These are phyloP conservation scores for Kuschelorhynchus macadamiae DNA, from an alignment of 2,888 invertebrate genomes.

Conservation along the genomic window DNA sequence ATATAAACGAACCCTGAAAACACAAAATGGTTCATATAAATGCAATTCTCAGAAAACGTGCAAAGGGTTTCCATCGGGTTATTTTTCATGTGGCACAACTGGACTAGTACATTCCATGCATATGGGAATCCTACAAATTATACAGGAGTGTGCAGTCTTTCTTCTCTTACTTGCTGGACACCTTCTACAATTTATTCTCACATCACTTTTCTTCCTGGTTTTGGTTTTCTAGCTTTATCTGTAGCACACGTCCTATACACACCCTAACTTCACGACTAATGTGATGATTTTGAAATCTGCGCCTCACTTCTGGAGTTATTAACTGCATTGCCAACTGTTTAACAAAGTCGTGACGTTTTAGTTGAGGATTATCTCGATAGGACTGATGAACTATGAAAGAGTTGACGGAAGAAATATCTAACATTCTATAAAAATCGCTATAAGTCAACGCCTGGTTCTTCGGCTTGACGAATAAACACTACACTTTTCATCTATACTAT, in stretches of 20 bases:
- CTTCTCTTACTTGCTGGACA: conserved; percentile 4
- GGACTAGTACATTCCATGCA: conserved; percentile 4
- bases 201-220: neutral
- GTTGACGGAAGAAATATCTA: conserved; percentile 23
- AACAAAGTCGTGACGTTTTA: neutral
- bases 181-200: neutral
- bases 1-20: too few relatives aligned
- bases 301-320: neutral
- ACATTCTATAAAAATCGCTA: conserved; percentile 19
- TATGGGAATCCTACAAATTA: conserved; percentile 1
- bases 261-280: neutral
- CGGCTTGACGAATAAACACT: conserved; percentile 21
- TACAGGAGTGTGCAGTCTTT: conserved; percentile 8
- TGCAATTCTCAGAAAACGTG: too few relatives aligned
- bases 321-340: conserved; percentile 3
- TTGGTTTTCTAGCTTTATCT: neutral
- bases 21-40: too few relatives aligned
- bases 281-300: neutral
- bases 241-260: conserved; percentile 3
- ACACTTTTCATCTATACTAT: conserved; percentile 30
- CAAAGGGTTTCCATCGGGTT: too few relatives aligned
- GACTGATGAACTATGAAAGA: conserved; percentile 2
- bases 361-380: neutral
- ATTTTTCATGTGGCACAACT: conserved; percentile 3
- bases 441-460: too few relatives aligned